Evolutionary conservation across 2,797 vertebrate genomes (phyloP), one percentile per base, ranked within the genome.

Genomic region (Peromyscus attwateri): DNA sequence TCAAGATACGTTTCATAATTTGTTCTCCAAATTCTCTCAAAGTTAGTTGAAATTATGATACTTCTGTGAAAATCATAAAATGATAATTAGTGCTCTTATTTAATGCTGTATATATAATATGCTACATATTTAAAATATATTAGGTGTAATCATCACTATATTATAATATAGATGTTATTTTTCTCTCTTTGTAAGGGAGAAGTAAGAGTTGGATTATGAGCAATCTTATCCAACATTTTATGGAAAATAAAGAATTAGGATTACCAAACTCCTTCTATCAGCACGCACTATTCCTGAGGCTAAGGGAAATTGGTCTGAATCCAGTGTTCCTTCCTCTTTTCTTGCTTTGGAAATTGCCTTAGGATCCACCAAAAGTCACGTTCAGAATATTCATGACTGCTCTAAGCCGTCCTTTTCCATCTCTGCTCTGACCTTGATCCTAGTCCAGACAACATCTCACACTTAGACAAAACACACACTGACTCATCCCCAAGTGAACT

Each of bases 161-260:
- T 2, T 76, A 55, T 43, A 89, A 89, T 68, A 27, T 66, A 82
- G 23, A 13, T 82, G 25, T 62, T 71, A 49, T 68, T 81, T 81
- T 85, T 91, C 11, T 10, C 11, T 92, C 66, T 84, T 91, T 96
- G 9, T 11, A 93, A 93, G 70, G 25, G 7, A 34, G 76, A 95
- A 81, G 6, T 81, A 17, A 89, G 11, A 81, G 8, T 71, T 31
- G 62, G 29, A 88, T 82, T 60, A 66, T 40, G 77, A 75, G n/a
- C 34, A 62, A 82, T 62, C 34, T 79, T 83, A 34, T 75, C 13
- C 6, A 89, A 89, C 40, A 66, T 87, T 21, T 46, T 25, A 29
- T 70, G 76, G 71, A 91, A 91, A 80, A 89, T 95, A 55, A 85
- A 55, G 5, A 80, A 40, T 68, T 76, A 43, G 6, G 7, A 92